These are phyloP conservation scores for Pagetopsis macropterus DNA, from an alignment of 2,797 vertebrate species.

Conservation along the genomic window DNA sequence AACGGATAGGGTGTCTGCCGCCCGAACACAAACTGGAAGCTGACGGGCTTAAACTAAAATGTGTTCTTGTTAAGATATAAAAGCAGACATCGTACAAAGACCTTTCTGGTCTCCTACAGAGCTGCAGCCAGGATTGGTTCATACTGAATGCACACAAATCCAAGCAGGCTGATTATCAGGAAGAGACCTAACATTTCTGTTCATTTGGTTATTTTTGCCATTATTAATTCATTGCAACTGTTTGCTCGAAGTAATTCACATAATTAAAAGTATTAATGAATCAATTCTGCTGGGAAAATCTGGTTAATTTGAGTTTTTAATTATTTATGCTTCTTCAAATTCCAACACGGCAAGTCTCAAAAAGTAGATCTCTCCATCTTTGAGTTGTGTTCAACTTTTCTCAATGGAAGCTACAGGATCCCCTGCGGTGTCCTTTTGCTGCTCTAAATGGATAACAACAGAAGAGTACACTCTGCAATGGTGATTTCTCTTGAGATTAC, in stretches of 20 bases:
- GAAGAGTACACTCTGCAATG: background rate
- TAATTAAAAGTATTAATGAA: too few relatives aligned
- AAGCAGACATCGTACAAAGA: background rate
- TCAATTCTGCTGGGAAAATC: background rate
- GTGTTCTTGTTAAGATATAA: background rate
- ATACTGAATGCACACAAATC: too few relatives aligned
- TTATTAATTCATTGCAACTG: background rate
- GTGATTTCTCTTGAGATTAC: slow-evolving; percentile 1
- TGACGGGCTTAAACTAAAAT: background rate
- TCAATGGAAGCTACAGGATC: background rate
- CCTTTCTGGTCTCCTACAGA: background rate
- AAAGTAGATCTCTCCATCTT: background rate
- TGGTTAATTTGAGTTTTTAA: background rate
- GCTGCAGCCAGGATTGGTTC: too few relatives aligned
- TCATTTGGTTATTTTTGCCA: background rate
- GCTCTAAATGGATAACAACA: background rate
- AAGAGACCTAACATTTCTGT: background rate
- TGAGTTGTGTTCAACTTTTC: background rate
- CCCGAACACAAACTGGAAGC: too few relatives aligned
- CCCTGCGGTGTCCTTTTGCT: background rate
- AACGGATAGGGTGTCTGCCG: too few relatives aligned
- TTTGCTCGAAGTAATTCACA: background rate
- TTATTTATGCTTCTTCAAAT: background rate
- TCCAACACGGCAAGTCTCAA: background rate
- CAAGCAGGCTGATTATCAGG: background rate